A percentile compares a stretch with the other conserved stretches of the same genome.
Evolutionary conservation across 2,113 vertebrate genomes (phyloP).

Genomic region (Herpailurus yagouaroundi): DNA sequence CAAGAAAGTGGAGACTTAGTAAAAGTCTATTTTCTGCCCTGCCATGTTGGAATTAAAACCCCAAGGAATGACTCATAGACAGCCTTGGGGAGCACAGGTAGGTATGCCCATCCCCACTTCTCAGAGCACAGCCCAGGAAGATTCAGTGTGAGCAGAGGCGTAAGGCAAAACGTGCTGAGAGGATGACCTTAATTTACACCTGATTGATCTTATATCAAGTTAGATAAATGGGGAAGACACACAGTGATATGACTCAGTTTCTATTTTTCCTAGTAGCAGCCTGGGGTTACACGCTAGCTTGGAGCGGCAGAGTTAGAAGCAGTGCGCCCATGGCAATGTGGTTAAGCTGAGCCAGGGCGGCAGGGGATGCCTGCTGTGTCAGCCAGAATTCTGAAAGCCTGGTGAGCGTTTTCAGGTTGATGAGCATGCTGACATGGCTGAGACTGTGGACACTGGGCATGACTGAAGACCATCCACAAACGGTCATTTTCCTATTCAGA

Average conservation of each 20-base stretch:
- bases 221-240: not conserved
- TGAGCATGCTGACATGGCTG: not conserved
- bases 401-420: not conserved
- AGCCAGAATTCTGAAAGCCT: not conserved
- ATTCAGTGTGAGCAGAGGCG: not conserved
- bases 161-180: not conserved
- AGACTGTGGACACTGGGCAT: not conserved
- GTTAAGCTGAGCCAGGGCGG: not conserved
- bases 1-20: not conserved
- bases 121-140: not conserved
- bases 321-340: not conserved
- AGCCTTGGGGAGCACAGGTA: not conserved
- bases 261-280: not conserved
- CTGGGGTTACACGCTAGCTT: not conserved
- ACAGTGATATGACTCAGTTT: not conserved
- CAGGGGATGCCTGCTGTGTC: not conserved
- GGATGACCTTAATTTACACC: not conserved
- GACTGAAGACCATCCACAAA: slow-evolving; percentile 1
- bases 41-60: not conserved
- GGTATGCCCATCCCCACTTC: not conserved
- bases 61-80: not conserved
- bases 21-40: not conserved
- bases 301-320: not conserved
- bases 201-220: not conserved
- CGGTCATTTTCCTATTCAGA: not conserved